Evolutionary conservation across 2,113 vertebrate species (phyloP).

Genomic region (Eurystomus gularis): DNA sequence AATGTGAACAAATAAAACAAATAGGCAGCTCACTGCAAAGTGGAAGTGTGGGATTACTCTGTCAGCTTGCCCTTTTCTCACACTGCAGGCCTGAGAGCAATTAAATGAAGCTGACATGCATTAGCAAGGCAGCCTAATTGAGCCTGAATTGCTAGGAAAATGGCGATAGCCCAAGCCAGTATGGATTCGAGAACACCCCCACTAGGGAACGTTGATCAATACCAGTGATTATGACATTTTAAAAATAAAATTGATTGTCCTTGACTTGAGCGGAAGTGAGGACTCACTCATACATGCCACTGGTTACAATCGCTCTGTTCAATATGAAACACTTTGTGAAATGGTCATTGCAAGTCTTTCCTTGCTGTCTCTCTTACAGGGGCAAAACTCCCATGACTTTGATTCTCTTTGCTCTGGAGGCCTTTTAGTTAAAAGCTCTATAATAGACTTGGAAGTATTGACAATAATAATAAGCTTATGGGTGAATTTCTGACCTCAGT

Average conservation of each 20-base stretch:
- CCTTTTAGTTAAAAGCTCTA: conserved; percentile 64
- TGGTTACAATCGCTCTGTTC: neutral
- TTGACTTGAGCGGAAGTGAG: conserved; percentile 32
- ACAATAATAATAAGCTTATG: conserved; percentile 57
- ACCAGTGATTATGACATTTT: conserved; percentile 5
- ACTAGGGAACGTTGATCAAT: neutral
- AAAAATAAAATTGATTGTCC: conserved; percentile 40
- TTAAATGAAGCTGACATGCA: conserved; percentile 4
- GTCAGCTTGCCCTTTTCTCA: neutral
- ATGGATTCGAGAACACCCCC: neutral
- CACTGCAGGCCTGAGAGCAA: neutral
- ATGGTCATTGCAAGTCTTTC: neutral
- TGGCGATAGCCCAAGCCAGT: neutral
- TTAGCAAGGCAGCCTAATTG: conserved; percentile 16
- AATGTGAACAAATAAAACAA: neutral
- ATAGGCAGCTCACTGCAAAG: neutral
- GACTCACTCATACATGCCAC: neutral
- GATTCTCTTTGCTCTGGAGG: conserved; percentile 32
- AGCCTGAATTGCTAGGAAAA: neutral
- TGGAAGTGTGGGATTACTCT: neutral
- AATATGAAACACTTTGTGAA: conserved; percentile 23
- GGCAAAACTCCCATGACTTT: conserved; percentile 22
- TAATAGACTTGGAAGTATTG: conserved; percentile 66
- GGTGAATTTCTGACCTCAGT: conserved; percentile 44
- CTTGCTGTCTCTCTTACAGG: neutral